Evolutionary conservation across 2,797 vertebrate genomes (phyloP).

Genomic region (Molothrus aeneus): DNA sequence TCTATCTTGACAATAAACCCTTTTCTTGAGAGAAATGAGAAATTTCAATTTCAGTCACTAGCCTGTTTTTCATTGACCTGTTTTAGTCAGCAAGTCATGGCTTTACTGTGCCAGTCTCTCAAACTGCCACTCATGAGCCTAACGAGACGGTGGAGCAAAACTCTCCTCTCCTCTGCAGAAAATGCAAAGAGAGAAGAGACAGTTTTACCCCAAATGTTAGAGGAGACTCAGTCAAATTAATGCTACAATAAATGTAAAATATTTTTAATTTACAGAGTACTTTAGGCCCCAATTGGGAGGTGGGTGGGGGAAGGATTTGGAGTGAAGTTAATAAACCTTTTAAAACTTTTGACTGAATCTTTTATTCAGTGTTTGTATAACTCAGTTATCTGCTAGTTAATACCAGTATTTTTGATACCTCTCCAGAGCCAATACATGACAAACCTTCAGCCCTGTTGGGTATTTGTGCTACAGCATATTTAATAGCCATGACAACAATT

Average conservation of each 20-base stretch:
- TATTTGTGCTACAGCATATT: conserved; percentile 71
- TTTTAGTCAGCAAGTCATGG: conserved; percentile 48
- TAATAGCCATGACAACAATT: conserved; percentile 80
- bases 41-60: conserved; percentile 61
- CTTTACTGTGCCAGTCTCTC: conserved; percentile 26
- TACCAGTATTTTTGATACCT: conserved; percentile 51
- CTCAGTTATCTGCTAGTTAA: conserved; percentile 69
- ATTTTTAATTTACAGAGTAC: conserved; percentile 9
- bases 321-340: conserved; percentile 34
- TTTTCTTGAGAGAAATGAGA: conserved; percentile 60
- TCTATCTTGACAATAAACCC: conserved; percentile 11
- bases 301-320: neutral
- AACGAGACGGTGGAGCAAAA: neutral
- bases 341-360: conserved; percentile 39
- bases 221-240: neutral
- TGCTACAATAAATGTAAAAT: neutral
- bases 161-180: conserved; percentile 17
- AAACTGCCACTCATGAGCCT: neutral
- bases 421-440: conserved; percentile 57
- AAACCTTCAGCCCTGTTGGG: conserved; percentile 62
- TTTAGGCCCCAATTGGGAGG: neutral
- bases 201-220: neutral
- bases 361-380: conserved; percentile 56
- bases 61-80: conserved; percentile 62
- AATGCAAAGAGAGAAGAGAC: neutral